Evolutionary conservation across 2,113 vertebrate species (phyloP).

Genomic region (Australoheros scitulus): DNA sequence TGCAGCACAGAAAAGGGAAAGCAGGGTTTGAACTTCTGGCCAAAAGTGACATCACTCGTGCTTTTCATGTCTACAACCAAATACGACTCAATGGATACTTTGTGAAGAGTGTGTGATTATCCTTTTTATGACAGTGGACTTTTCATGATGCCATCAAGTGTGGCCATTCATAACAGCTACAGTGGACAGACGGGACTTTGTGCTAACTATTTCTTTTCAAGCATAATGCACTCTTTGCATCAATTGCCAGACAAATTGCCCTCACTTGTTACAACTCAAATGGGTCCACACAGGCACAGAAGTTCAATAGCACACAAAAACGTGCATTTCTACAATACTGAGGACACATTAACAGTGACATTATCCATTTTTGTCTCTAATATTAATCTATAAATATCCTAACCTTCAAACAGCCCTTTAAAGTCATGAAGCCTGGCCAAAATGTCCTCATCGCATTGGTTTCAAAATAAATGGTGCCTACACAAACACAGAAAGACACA

Average conservation of each 20-base stretch:
- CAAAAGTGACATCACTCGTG: not conserved
- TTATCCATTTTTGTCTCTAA: not conserved
- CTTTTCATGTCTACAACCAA: not conserved
- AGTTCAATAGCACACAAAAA: not conserved
- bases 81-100: not conserved
- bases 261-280: not conserved
- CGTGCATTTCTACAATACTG: not conserved
- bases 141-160: constrained; percentile 11
- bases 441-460: not conserved
- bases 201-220: not conserved
- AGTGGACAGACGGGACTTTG: not conserved
- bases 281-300: not conserved
- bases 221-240: constrained; percentile 6
- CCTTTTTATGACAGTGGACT: not conserved
- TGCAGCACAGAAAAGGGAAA: not conserved
- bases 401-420: not conserved
- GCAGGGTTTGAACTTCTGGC: not conserved
- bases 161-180: constrained; percentile 1
- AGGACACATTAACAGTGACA: not conserved
- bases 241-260: not conserved
- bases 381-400: constrained; percentile 1
- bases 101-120: constrained; percentile 3
- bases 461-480: not conserved
- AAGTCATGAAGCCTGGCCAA: not conserved
- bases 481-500: not conserved